Evolutionary conservation across 2,797 vertebrate species (phyloP).

Genomic region (Clamator glandarius): DNA sequence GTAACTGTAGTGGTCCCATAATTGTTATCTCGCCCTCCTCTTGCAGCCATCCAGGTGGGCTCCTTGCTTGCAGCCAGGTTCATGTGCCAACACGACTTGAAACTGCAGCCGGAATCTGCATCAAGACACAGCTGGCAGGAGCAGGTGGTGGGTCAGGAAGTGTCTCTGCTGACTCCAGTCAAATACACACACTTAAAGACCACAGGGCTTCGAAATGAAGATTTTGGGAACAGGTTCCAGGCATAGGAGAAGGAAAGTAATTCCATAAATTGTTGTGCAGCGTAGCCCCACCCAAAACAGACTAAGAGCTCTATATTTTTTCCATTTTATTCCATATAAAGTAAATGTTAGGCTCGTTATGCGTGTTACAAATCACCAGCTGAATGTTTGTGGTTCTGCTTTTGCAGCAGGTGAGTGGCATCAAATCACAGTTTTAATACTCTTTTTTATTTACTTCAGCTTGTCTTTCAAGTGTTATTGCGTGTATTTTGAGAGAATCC

Average conservation of each 20-base stretch:
- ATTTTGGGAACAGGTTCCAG: neutral
- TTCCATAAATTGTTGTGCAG: neutral
- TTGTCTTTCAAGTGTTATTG: neutral
- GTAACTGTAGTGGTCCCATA: neutral
- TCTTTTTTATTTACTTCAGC: neutral
- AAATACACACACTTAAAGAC: neutral
- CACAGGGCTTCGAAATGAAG: neutral
- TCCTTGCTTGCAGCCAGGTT: neutral
- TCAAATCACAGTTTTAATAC: neutral
- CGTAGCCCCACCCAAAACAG: neutral
- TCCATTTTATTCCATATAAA: neutral
- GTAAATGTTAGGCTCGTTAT: neutral
- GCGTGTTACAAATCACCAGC: neutral
- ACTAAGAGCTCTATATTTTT: neutral
- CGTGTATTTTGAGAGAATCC: neutral
- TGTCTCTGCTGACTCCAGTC: neutral
- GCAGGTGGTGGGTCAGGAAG: neutral
- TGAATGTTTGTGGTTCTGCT: neutral
- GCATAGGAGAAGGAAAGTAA: neutral
- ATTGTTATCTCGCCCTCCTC: neutral
- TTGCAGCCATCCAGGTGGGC: rapidly evolving
- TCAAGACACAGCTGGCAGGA: neutral
- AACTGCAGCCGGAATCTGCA: neutral
- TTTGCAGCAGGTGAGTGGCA: neutral
- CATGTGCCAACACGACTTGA: neutral